Conservation (phyloP, 2,113 vertebrate species). For the Epinephelus cyanopodus region DNA sequence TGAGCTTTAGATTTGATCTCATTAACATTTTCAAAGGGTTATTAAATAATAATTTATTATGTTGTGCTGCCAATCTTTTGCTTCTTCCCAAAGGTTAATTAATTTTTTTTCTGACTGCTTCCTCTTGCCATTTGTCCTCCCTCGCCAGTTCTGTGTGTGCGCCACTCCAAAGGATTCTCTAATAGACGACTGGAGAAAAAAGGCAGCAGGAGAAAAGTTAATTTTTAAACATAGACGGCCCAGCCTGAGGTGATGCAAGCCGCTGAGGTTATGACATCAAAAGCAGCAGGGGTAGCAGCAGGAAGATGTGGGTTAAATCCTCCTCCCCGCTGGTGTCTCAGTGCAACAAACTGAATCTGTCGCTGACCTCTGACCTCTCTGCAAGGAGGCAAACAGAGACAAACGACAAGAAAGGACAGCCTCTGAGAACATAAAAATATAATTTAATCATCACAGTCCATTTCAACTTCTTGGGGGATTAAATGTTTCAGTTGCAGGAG, state of each 20-base stretch:
- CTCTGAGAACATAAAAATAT: not conserved
- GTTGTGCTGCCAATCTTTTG: constrained; percentile 33
- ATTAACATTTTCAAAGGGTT: constrained; percentile 37
- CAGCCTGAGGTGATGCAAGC: constrained; percentile 4
- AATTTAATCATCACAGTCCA: not conserved
- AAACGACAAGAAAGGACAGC: too few species aligned
- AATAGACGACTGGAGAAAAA: constrained; percentile 5
- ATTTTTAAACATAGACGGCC: constrained; percentile 13
- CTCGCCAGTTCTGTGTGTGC: not conserved
- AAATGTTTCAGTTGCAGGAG: constrained; percentile 15
- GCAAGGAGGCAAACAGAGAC: not conserved
- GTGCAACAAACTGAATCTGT: not conserved
- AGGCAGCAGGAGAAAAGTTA: constrained; percentile 6
- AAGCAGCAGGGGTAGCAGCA: not conserved
- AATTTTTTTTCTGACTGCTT: constrained; percentile 9
- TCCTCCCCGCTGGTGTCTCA: not conserved
- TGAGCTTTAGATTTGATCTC: constrained; percentile 40
- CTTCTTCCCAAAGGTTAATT: constrained; percentile 57
- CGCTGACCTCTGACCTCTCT: constrained; percentile 3
- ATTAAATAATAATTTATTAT: constrained; percentile 26
- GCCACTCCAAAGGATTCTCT: not conserved
- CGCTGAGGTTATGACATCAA: not conserved
- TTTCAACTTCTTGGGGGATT: not conserved
- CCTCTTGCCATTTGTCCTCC: constrained; percentile 19
- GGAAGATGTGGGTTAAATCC: not conserved